A percentile compares a stretch with the other conserved stretches of the same genome.
These are phyloP conservation scores for Hestina assimilis DNA, from an alignment of 1,140 invertebrate species.

Conservation along the genomic window DNA sequence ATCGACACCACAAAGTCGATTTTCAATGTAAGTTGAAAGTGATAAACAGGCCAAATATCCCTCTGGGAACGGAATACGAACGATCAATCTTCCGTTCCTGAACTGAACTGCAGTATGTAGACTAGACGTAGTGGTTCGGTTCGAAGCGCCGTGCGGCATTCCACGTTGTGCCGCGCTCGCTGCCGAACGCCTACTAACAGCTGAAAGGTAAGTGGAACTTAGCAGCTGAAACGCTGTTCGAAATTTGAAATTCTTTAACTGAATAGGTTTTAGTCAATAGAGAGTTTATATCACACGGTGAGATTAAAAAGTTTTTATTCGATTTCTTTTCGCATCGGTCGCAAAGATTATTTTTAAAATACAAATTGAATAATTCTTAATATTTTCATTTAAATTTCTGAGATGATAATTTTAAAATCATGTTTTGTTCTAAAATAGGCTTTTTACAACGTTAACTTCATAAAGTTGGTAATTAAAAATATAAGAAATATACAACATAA, in stretches of 20 bases:
- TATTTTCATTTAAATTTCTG: too few relatives aligned
- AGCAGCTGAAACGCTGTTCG: conserved; percentile 16
- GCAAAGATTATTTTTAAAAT: background rate
- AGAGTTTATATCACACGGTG: too few relatives aligned
- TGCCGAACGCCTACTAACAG: conserved; percentile 34
- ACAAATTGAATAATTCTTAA: too few relatives aligned
- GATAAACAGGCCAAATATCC: background rate
- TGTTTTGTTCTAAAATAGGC: too few relatives aligned
- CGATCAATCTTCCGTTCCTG: conserved; percentile 17
- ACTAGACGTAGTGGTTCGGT: conserved; percentile 10
- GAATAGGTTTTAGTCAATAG: background rate
- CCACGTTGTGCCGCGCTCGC: conserved; percentile 38
- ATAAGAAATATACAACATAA: too few relatives aligned
- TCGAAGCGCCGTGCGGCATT: conserved; percentile 50
- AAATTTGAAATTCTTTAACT: conserved; percentile 19
- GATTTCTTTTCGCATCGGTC: too few relatives aligned
- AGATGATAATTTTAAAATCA: too few relatives aligned
- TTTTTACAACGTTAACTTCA: too few relatives aligned
- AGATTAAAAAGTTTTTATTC: background rate
- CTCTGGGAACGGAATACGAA: background rate
- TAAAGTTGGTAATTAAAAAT: too few relatives aligned
- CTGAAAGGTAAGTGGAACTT: conserved; percentile 35
- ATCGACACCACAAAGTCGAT: background rate
- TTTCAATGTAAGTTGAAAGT: background rate
- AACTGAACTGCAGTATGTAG: conserved; percentile 13